Conservation (phyloP, 2,888 invertebrate genomes). For the Lycocerus yunnanus region DNA sequence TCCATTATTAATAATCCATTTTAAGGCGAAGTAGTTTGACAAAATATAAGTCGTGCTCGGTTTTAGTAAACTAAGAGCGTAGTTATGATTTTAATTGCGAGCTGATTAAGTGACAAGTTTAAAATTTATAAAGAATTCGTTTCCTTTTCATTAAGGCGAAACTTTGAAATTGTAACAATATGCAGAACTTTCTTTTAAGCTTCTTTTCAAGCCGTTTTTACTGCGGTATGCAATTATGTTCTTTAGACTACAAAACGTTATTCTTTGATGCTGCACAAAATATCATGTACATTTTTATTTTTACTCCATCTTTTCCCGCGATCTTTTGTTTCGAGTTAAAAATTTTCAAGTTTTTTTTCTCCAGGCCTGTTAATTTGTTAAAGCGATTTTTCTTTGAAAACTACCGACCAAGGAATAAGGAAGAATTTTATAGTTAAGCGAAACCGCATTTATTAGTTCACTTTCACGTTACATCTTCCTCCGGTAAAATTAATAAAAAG, state of each 20-base stretch:
- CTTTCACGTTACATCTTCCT: too few species aligned
- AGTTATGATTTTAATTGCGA: not conserved
- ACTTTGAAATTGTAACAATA: not conserved
- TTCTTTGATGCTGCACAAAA: constrained; percentile 1
- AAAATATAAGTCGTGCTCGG: not conserved
- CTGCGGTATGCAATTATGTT: not conserved
- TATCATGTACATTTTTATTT: not conserved
- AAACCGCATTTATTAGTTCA: not conserved
- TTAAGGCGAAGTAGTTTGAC: not conserved
- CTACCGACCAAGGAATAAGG: not conserved
- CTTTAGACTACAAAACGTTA: constrained; percentile 1
- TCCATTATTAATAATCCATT: not conserved
- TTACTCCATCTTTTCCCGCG: not conserved
- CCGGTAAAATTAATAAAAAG: not conserved
- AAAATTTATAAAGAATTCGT: not conserved
- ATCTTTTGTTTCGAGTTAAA: not conserved
- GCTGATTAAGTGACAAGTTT: not conserved
- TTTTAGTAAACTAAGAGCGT: not conserved
- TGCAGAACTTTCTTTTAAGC: not conserved
- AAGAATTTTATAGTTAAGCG: not conserved
- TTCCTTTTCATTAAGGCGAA: not conserved
- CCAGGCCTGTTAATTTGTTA: not conserved
- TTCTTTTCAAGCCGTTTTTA: not conserved
- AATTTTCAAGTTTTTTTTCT: not conserved
- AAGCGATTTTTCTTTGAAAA: not conserved